Conservation (phyloP, 2,888 invertebrate species). For the Microctonus hyperodae region DNA sequence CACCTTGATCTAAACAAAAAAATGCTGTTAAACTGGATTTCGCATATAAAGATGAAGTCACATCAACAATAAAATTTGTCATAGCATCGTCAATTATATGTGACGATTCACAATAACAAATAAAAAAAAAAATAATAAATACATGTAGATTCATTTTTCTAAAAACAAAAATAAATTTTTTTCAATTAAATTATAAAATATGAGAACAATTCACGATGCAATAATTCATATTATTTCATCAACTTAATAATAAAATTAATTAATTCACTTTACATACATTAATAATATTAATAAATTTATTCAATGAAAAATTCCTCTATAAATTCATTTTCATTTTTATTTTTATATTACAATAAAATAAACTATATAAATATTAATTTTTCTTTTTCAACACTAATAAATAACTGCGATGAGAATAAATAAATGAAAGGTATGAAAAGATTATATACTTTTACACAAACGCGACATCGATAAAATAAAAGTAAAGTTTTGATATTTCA, state of each 20-base stretch:
- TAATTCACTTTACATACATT: not conserved
- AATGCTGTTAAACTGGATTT: conserved; percentile 43
- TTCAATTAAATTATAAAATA: not conserved
- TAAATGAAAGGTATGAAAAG: not conserved
- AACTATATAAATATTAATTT: too few relatives aligned
- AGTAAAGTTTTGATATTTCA: not conserved
- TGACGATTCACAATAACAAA: conserved; percentile 9
- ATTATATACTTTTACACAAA: not conserved
- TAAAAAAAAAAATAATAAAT: conserved; percentile 20
- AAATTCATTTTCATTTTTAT: not conserved
- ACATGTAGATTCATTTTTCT: not conserved
- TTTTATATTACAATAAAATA: too few relatives aligned
- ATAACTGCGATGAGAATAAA: not conserved
- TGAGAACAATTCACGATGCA: not conserved
- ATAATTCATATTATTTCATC: not conserved
- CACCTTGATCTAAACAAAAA: conserved; percentile 44
- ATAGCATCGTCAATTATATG: conserved; percentile 35
- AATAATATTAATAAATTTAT: not conserved
- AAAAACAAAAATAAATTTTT: not conserved
- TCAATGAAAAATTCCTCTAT: not conserved
- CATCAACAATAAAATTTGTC: conserved; percentile 41
- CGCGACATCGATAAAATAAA: not conserved
- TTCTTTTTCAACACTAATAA: not conserved
- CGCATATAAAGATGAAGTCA: conserved; percentile 36
- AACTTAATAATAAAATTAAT: not conserved